Evolutionary conservation across 1,140 invertebrate species (phyloP).

Genomic region (Potamilus streckersoni): DNA sequence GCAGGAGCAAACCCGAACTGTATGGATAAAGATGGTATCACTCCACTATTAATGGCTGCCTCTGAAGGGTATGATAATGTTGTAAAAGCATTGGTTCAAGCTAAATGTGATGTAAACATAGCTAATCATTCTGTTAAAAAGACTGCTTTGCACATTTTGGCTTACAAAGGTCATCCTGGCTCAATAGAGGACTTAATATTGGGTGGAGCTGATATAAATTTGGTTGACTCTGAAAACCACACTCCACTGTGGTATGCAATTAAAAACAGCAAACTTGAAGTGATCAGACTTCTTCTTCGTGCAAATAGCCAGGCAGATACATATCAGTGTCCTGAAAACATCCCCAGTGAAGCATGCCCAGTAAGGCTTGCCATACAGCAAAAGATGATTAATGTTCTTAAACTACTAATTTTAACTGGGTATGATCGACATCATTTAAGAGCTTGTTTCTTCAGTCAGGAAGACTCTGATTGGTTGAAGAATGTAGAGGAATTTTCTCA

Average conservation of each 20-base stretch:
- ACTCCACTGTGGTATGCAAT: slow-evolving; percentile 58
- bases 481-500: slow-evolving; percentile 22
- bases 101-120: slow-evolving; percentile 53
- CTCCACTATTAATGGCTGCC: slow-evolving; percentile 56
- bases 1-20: slow-evolving; percentile 56
- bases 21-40: slow-evolving; percentile 48
- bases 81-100: slow-evolving; percentile 37
- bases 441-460: slow-evolving; percentile 21
- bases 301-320: slow-evolving; percentile 51
- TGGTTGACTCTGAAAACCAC: slow-evolving; percentile 33
- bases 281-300: slow-evolving; percentile 48
- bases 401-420: slow-evolving; percentile 50
- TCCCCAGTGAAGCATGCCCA: slow-evolving; percentile 35
- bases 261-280: slow-evolving; percentile 41
- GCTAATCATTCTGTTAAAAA: slow-evolving; percentile 36
- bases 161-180: slow-evolving; percentile 57
- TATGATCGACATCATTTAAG: slow-evolving; percentile 46
- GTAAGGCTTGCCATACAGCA: slow-evolving; percentile 34
- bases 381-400: slow-evolving; percentile 35
- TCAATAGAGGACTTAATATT: slow-evolving; percentile 46
- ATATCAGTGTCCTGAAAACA: slow-evolving; percentile 19
- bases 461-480: slow-evolving; percentile 25
- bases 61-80: slow-evolving; percentile 58
- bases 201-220: slow-evolving; percentile 48
- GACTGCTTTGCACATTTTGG: slow-evolving; percentile 54